Percentiles rank a stretch among this genome's conserved stretches.
Evolutionary conservation across 2,888 invertebrate species (phyloP).

Genomic region (Eupeodes luniger): DNA sequence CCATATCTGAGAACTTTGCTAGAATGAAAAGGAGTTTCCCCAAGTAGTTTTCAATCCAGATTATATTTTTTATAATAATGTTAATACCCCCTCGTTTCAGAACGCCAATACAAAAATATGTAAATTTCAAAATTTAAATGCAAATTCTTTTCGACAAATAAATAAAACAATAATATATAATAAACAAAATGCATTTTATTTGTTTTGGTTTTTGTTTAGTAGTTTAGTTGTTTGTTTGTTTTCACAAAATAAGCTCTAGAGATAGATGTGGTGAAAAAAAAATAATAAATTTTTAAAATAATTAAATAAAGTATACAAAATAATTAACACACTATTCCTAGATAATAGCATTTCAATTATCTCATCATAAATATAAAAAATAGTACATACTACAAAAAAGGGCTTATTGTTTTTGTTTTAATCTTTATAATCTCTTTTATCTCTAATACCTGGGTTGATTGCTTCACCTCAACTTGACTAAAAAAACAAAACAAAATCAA

Average conservation of each 20-base stretch:
- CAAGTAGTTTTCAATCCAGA: too few relatives aligned
- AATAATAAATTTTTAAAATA: slow-evolving; percentile 34
- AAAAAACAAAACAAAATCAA: slow-evolving; percentile 55
- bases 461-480: slow-evolving; percentile 70
- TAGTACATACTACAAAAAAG: slow-evolving; percentile 59
- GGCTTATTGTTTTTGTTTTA: slow-evolving; percentile 38
- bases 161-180: slow-evolving; percentile 56
- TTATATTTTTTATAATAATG: too few relatives aligned
- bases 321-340: slow-evolving; percentile 72
- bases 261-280: slow-evolving; percentile 43
- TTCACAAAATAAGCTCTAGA: slow-evolving; percentile 65
- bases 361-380: slow-evolving; percentile 64
- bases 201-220: slow-evolving; percentile 52
- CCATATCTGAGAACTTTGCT: too few relatives aligned
- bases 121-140: neutral
- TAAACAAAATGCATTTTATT: slow-evolving; percentile 73
- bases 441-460: slow-evolving; percentile 74
- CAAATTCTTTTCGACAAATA: slow-evolving; percentile 11
- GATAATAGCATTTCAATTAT: slow-evolving; percentile 72
- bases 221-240: slow-evolving; percentile 59
- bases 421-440: slow-evolving; percentile 71
- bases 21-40: too few relatives aligned
- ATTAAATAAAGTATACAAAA: slow-evolving; percentile 44
- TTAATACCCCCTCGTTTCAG: too few relatives aligned
- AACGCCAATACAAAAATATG: too few relatives aligned